A percentile compares a stretch with the other conserved stretches of the same genome.
phyloP scores from a whole-genome alignment of 2,888 invertebrate genomes.

The Epirrhoe alternata region DNA sequence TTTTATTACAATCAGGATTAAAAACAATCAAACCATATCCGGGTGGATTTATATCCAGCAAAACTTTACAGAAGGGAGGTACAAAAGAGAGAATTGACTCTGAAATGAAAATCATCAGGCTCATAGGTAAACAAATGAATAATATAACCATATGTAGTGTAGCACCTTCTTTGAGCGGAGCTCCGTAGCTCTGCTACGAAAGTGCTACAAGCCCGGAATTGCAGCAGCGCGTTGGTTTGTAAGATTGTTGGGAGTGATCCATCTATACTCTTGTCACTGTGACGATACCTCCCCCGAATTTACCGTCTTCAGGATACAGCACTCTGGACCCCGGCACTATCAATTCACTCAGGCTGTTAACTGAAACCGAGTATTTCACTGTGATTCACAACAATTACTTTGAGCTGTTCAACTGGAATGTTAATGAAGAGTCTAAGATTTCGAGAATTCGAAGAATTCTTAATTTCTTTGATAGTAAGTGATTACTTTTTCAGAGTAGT shows the following conservation, averaged over 20 bases:
- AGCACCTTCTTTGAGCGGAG: background rate
- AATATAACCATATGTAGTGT: background rate
- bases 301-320: constrained; percentile 49
- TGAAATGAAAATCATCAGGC: too few species aligned
- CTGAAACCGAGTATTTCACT: constrained; percentile 51
- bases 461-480: background rate
- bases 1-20: too few species aligned
- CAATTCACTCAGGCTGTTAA: constrained; percentile 56
- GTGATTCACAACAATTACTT: constrained; percentile 58
- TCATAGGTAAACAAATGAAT: background rate
- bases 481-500: background rate
- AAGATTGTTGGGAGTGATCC: background rate
- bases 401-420: constrained; percentile 58
- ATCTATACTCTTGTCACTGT: constrained; percentile 4
- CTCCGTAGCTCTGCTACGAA: constrained; percentile 13
- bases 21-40: too few species aligned
- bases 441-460: constrained; percentile 18
- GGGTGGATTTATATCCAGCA: too few species aligned
- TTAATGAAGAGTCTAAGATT: constrained; percentile 62
- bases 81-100: too few species aligned
- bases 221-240: background rate
- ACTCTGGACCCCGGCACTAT: constrained; percentile 47
- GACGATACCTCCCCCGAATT: constrained; percentile 59
- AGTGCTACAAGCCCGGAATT: constrained; percentile 7
- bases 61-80: too few species aligned